phyloP scores from a whole-genome alignment of 2,797 vertebrate species.

The Australoheros facetus region DNA sequence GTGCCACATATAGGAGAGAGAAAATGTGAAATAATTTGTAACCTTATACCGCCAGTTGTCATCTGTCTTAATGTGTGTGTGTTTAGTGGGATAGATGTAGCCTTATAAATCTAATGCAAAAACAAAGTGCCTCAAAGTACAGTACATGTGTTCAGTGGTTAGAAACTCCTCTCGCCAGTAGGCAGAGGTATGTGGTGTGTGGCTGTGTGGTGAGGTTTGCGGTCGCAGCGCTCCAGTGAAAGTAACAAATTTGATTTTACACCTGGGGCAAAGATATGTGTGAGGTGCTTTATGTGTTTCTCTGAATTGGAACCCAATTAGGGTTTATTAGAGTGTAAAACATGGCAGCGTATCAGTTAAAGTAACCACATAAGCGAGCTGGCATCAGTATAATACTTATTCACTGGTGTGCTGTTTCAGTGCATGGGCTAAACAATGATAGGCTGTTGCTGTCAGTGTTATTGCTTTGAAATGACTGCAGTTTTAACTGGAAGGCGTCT shows the following conservation, averaged over 20 bases:
- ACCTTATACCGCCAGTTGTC: conserved; percentile 1
- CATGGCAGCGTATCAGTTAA: conserved; percentile 70
- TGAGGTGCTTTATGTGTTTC: conserved; percentile 65
- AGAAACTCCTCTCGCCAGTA: conserved; percentile 36
- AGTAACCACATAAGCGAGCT: conserved; percentile 61
- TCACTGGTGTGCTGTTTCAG: conserved; percentile 51
- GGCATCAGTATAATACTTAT: conserved; percentile 54
- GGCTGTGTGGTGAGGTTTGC: conserved; percentile 49
- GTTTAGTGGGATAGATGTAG: not conserved
- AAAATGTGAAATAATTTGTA: conserved; percentile 7
- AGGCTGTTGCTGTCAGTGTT: conserved; percentile 60
- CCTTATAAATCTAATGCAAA: conserved; percentile 25
- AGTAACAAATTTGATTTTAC: conserved; percentile 72
- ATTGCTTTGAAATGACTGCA: conserved; percentile 54
- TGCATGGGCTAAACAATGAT: conserved; percentile 65
- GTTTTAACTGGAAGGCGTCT: conserved; percentile 59
- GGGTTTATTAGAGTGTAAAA: conserved; percentile 76
- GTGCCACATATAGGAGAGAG: conserved; percentile 41
- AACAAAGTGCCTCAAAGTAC: conserved; percentile 23
- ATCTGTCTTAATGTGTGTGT: conserved; percentile 9
- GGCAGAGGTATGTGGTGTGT: conserved; percentile 45
- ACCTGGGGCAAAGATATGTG: conserved; percentile 65
- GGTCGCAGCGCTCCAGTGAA: conserved; percentile 59
- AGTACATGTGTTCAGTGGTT: conserved; percentile 38
- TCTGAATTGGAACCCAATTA: conserved; percentile 70